Conservation (phyloP, 2,797 vertebrate species). For the Tangara arthus region DNA sequence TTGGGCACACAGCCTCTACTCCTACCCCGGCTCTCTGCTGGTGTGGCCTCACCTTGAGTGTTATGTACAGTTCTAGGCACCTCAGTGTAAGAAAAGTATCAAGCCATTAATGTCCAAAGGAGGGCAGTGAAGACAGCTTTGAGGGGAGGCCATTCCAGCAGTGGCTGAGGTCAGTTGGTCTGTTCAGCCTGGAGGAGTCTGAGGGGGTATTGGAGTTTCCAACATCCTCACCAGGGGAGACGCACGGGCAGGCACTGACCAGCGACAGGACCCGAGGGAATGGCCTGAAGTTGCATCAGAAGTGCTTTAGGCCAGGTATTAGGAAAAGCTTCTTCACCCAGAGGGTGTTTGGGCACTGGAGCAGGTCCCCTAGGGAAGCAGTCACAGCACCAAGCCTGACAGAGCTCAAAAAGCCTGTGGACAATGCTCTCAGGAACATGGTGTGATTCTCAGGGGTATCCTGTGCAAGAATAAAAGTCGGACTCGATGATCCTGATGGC, state of each 20-base stretch:
- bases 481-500: not conserved
- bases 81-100: not conserved
- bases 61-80: not conserved
- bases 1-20: too few relatives aligned
- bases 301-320: not conserved
- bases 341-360: rapidly evolving
- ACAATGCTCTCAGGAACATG: not conserved
- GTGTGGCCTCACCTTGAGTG: not conserved
- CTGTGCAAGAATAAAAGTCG: not conserved
- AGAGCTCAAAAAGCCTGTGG: not conserved
- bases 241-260: rapidly evolving
- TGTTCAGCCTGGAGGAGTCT: not conserved
- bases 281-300: not conserved
- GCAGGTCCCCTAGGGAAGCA: not conserved
- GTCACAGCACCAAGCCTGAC: not conserved
- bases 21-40: not conserved
- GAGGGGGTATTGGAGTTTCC: not conserved
- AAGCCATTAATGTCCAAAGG: not conserved
- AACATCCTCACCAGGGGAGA: too few relatives aligned
- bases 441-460: not conserved
- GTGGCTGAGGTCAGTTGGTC: not conserved
- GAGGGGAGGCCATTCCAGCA: not conserved
- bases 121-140: not conserved
- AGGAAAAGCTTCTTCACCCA: not conserved
- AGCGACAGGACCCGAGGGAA: not conserved